These are phyloP conservation scores for Probaryconus sp. DNA, from an alignment of 1,140 invertebrate species.

Conservation along the genomic window DNA sequence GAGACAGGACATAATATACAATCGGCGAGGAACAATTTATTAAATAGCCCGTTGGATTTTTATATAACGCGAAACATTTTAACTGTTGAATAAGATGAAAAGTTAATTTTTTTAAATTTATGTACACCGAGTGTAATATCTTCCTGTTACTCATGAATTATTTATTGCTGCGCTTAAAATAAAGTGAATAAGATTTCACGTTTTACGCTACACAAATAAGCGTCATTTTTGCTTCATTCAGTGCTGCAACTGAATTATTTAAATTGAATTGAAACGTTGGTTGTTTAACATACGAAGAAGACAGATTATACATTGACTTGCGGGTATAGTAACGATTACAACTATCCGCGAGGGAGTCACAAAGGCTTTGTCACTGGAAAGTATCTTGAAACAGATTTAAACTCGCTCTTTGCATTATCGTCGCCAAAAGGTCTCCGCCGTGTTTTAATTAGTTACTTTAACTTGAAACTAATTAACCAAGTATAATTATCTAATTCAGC, in stretches of 20 bases:
- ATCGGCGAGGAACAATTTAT: no score
- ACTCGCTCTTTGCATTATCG: conserved; percentile 73
- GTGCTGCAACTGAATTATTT: conserved; percentile 18
- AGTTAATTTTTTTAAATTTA: no score
- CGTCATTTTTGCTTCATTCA: no score
- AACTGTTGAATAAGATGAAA: no score
- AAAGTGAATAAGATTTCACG: no score
- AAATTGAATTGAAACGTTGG: conserved; percentile 16
- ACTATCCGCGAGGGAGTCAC: conserved; percentile 77
- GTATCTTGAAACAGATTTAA: conserved; percentile 78
- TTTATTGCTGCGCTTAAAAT: no score
- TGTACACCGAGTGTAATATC: no score
- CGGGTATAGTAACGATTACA: conserved; percentile 73
- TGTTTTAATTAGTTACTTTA: conserved; percentile 76
- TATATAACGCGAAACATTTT: no score
- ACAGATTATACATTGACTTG: conserved; percentile 54
- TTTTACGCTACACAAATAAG: no score
- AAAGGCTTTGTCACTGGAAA: conserved; percentile 75
- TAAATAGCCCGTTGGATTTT: no score
- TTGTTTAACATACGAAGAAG: conserved; percentile 39
- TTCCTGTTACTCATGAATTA: no score
- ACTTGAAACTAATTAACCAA: conserved; percentile 59
- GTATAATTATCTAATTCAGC: conserved; percentile 47
- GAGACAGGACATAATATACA: no score
- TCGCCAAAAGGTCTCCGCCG: conserved; percentile 69